Base-by-base conservation (phyloP, 1,140 invertebrate species). In the Oedothorax gibbosus region DNA sequence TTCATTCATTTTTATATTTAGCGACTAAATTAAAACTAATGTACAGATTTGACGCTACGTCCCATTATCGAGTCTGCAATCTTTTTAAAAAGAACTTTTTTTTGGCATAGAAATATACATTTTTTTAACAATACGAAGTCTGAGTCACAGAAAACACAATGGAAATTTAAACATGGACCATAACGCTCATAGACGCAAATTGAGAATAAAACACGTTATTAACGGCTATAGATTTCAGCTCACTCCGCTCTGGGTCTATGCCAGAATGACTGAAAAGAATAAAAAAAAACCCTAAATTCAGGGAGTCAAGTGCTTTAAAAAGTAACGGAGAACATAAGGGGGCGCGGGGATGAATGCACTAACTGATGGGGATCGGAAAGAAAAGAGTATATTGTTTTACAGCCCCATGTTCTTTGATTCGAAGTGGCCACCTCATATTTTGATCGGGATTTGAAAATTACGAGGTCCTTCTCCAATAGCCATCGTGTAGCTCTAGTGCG, bases 261-360 rank as follows among this genome's bases (percentile, higher is more conserved):
- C 75, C 75, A 77, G n/a, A 51, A 64, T 50, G 62, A 35, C 12
- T 14, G 49, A 20, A 14, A 35, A 35, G 35, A 35, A 35, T 35
- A 5, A 5, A 12, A 51, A 51, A 51, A 18, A 51, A 53, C 8
- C 20, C 75, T 77, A 77, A 65, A 77, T 77, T 51, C 57, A 35
- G 75, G 75, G 64, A 77, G 57, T 77, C 35, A 20, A 77, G 57
- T 77, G 35, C 75, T 77, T 65, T 65, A 53, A 18, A 53, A 50
- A 18, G 15, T 12, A 50, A 50, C 12, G 18, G 53, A 71, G n/a
- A 51, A 51, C 14, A 12, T 9, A 49, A 35, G 60, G 20, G 10
- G 72, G 53, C 10, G 53, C 7, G 7, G 53, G 71, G 18, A 4
- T 53, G 71, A 14, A 15, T 50, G 20, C 71, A 8, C 20, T 21